A percentile compares a stretch with the other conserved stretches of the same genome.
These are phyloP conservation scores for Enteromius mattozi DNA, from an alignment of 2,797 vertebrate genomes.

Conservation along the genomic window DNA sequence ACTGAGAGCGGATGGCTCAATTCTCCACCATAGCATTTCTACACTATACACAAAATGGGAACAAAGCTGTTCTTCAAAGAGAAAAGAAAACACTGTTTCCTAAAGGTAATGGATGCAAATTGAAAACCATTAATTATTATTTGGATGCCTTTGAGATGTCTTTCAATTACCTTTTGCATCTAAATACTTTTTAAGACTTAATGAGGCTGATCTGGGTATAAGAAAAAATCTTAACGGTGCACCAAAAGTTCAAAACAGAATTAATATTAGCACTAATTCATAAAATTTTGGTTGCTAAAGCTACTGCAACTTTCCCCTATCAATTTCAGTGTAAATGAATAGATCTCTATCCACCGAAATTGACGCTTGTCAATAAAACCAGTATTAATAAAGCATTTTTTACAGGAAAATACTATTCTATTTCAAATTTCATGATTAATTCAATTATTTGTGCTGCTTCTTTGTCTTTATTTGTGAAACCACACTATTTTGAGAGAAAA, in stretches of 20 bases:
- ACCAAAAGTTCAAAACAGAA: neutral
- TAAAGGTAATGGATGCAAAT: conserved; percentile 7
- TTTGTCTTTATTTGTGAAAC: neutral
- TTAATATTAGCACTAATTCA: neutral
- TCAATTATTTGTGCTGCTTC: neutral
- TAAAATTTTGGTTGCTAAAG: neutral
- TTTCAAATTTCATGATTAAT: neutral
- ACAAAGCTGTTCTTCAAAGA: conserved; percentile 13
- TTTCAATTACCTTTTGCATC: neutral
- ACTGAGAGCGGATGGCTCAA: conserved; percentile 69
- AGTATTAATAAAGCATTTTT: neutral
- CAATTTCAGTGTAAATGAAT: neutral
- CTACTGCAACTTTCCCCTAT: neutral
- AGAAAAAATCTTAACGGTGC: neutral
- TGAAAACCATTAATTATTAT: conserved; percentile 1
- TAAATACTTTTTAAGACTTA: neutral
- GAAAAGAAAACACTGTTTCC: neutral
- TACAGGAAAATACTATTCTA: neutral
- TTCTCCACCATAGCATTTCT: conserved; percentile 51
- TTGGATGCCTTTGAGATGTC: neutral
- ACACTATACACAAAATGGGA: conserved; percentile 26
- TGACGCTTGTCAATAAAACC: neutral
- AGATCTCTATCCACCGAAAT: neutral
- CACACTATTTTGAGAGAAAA: neutral
- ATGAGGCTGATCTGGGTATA: neutral